phyloP scores from a whole-genome alignment of 2,888 invertebrate genomes.

The Palloptera scutellata region DNA sequence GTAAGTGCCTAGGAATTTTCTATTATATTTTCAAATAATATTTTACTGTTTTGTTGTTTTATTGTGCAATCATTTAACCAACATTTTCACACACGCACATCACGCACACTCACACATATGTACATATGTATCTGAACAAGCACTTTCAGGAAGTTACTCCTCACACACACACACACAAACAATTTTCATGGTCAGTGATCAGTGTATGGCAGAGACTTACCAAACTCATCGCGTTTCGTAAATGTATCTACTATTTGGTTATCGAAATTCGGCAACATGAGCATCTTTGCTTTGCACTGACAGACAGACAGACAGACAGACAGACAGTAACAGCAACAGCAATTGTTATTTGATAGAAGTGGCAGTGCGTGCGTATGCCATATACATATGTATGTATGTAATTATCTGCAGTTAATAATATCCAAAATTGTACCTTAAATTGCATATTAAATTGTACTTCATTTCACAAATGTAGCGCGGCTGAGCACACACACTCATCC shows the following conservation, averaged over 20 bases:
- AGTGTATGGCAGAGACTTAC: not conserved
- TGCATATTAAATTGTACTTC: slow-evolving; percentile 1
- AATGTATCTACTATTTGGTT: not conserved
- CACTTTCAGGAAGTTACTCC: not conserved
- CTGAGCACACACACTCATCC: slow-evolving; percentile 7
- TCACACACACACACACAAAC: not conserved
- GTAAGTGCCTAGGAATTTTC: slow-evolving; percentile 1
- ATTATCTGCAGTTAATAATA: slow-evolving; percentile 30
- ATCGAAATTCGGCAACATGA: not conserved
- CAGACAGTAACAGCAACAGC: not conserved
- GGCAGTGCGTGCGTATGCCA: slow-evolving; percentile 6
- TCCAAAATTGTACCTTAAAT: slow-evolving; percentile 22
- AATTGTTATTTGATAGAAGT: not conserved
- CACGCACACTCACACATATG: not conserved
- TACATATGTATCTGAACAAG: not conserved
- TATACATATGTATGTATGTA: slow-evolving; percentile 12
- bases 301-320: slow-evolving; percentile 8
- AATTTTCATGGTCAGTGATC: slow-evolving; percentile 11
- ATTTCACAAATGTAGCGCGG: slow-evolving; percentile 12
- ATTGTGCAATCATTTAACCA: not conserved
- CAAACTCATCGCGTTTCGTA: not conserved
- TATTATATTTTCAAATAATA: not conserved
- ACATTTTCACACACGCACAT: too few species aligned
- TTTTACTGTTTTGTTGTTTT: not conserved
- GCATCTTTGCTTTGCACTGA: slow-evolving; percentile 4